These are phyloP conservation scores for Progne subis DNA, from an alignment of 2,113 vertebrate species.

Conservation along the genomic window DNA sequence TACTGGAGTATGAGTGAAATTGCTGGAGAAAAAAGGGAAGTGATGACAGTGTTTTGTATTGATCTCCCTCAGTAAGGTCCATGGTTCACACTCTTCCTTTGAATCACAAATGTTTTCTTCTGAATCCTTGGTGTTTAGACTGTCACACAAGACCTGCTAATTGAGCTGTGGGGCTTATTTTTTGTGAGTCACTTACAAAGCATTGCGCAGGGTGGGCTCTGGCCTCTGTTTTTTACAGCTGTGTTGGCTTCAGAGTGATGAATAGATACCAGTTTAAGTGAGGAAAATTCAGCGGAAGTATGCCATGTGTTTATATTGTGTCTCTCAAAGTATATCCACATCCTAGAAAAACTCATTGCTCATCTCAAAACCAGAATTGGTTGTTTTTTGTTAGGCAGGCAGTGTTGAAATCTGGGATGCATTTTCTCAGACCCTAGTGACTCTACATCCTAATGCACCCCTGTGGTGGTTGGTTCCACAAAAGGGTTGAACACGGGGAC, in stretches of 20 bases:
- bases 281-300: not conserved
- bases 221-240: not conserved
- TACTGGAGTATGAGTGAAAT: not conserved
- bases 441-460: not conserved
- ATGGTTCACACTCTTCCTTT: not conserved
- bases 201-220: not conserved
- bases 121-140: not conserved
- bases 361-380: not conserved
- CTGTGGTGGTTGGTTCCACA: not conserved
- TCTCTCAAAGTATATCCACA: not conserved
- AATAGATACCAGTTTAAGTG: not conserved
- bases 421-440: not conserved
- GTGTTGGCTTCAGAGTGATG: not conserved
- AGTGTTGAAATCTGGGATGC: not conserved
- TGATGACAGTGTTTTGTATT: not conserved
- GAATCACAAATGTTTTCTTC: not conserved
- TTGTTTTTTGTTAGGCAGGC: not conserved
- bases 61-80: not conserved
- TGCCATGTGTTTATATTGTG: fast-evolving
- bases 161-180: not conserved
- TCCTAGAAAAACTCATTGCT: not conserved
- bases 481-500: not conserved
- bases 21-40: not conserved
- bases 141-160: not conserved
- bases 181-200: not conserved